phyloP scores from a whole-genome alignment of 2,797 vertebrate genomes.

The Sebastes steindachneri region DNA sequence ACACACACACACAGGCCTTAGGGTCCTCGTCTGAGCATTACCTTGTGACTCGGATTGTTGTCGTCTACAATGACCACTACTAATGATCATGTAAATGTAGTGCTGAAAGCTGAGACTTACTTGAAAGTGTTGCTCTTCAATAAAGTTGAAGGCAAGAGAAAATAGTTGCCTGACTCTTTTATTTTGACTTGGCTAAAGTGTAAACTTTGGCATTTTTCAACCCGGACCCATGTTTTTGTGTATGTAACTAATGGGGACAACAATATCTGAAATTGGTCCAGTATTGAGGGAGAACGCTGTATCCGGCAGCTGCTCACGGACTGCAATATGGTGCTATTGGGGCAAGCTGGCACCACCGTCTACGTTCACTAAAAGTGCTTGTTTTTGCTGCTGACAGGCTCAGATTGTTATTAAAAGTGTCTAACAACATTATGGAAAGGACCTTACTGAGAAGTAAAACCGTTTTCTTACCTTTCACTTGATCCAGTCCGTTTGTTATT shows the following conservation, averaged over 20 bases:
- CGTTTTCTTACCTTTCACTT: not conserved
- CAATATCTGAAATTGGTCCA: not conserved
- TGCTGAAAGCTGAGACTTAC: conserved; percentile 78
- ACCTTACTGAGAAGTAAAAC: not conserved
- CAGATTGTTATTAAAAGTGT: too few species aligned
- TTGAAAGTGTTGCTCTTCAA: conserved; percentile 84
- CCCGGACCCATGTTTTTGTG: too few species aligned
- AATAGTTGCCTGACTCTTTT: not conserved
- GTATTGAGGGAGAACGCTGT: not conserved
- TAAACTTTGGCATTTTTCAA: too few species aligned
- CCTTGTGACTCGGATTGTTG: conserved; percentile 51
- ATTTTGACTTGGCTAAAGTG: not conserved
- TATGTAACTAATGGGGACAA: too few species aligned
- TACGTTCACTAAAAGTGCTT: too few species aligned
- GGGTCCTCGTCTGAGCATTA: conserved; percentile 41
- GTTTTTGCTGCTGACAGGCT: too few species aligned
- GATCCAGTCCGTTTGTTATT: not conserved
- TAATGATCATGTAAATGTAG: conserved; percentile 78
- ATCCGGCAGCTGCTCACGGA: not conserved
- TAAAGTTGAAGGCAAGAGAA: conserved; percentile 80
- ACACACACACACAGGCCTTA: conserved; percentile 48
- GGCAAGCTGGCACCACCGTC: not conserved
- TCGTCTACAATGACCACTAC: conserved; percentile 76
- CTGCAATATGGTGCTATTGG: not conserved
- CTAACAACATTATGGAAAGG: not conserved